phyloP scores from a whole-genome alignment of 1,140 invertebrate species.

The Mizuhopecten yessoensis region DNA sequence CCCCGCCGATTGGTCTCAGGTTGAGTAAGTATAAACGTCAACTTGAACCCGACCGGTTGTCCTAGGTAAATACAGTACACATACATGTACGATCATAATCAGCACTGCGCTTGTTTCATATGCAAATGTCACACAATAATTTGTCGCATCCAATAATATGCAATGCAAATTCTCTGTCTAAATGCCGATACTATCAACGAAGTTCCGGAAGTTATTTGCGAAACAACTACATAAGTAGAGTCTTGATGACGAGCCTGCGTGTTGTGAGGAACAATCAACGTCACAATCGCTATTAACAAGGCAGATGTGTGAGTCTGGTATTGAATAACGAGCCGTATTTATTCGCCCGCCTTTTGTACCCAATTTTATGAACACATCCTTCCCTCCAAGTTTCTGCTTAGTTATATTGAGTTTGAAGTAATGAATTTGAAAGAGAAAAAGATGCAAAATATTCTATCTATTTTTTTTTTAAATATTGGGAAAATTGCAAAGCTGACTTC shows the following conservation, averaged over 20 bases:
- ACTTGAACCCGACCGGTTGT: background rate
- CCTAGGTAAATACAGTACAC: background rate
- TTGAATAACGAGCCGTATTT: background rate
- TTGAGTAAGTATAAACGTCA: background rate
- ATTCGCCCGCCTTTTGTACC: background rate
- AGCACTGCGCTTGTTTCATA: background rate
- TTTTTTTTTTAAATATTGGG: no score
- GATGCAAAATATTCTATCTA: no score
- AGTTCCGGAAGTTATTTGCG: constrained; percentile 23
- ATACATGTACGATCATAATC: constrained; percentile 31
- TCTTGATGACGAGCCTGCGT: background rate
- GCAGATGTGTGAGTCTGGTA: background rate
- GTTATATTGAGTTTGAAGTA: background rate
- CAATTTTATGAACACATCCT: background rate
- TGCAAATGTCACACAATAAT: constrained; percentile 28
- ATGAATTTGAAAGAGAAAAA: background rate
- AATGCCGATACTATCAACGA: background rate
- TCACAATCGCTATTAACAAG: background rate
- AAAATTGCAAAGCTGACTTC: no score
- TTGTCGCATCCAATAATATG: constrained; percentile 5
- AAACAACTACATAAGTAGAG: background rate
- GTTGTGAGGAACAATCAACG: background rate
- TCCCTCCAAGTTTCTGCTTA: background rate
- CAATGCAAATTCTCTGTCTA: constrained; percentile 20
- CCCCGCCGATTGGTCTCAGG: no score